Conservation (phyloP, 2,888 invertebrate species). For the Hemaris fuciformis region DNA sequence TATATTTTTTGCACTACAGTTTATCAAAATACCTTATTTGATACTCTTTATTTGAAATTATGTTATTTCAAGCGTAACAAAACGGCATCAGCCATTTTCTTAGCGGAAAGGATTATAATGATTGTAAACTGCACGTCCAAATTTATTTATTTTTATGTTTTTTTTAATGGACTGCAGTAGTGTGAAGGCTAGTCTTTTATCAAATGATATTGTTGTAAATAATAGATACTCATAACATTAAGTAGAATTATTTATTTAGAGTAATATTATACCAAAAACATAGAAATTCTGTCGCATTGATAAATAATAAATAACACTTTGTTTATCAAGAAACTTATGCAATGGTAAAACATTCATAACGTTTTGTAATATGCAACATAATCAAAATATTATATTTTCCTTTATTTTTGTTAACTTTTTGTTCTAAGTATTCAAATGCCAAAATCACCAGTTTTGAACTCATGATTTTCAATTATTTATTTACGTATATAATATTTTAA, state of each 20-base stretch:
- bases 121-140: not conserved
- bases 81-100: not conserved
- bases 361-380: not conserved
- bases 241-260: conserved; percentile 75
- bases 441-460: not conserved
- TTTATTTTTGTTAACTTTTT: not conserved
- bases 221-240: conserved; percentile 75
- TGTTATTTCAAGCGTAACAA: not conserved
- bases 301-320: conserved; percentile 19
- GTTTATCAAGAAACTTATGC: not conserved
- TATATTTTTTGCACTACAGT: not conserved
- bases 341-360: not conserved
- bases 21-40: not conserved
- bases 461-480: no score
- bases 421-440: not conserved
- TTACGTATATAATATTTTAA: no score
- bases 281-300: conserved; percentile 56
- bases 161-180: not conserved
- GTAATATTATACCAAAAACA: conserved; percentile 42
- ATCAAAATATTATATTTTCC: not conserved
- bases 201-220: conserved; percentile 69
- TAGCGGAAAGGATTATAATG: not conserved
- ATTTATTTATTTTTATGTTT: not conserved
- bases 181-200: conserved; percentile 67
- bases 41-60: not conserved